Conservation (phyloP, 2,797 vertebrate genomes). For the Emys orbicularis region DNA sequence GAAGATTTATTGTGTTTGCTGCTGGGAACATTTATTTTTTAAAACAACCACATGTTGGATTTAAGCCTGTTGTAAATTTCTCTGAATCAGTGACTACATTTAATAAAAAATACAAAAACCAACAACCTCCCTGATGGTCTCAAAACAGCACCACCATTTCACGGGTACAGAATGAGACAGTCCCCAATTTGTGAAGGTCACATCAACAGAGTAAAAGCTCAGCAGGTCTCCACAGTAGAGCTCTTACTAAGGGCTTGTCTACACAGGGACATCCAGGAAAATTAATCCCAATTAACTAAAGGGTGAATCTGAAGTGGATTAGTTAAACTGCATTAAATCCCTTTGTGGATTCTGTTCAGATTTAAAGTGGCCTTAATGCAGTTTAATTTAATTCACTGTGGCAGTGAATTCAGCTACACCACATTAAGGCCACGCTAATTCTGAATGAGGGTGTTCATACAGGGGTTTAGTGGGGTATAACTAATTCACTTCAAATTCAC, state of each 20-base stretch:
- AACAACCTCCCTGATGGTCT: not conserved
- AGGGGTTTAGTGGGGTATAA: not conserved
- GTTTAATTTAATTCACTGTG: not conserved
- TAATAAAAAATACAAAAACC: not conserved
- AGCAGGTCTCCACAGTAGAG: fast-evolving
- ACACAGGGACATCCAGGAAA: not conserved
- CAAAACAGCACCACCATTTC: not conserved
- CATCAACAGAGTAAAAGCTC: fast-evolving
- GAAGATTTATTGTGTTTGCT: conserved; percentile 61
- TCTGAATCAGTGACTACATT: not conserved
- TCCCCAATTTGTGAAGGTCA: not conserved
- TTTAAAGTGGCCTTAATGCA: not conserved
- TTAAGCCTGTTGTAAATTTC: not conserved
- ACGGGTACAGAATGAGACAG: not conserved
- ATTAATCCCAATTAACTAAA: not conserved
- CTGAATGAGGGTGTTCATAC: not conserved
- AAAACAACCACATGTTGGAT: not conserved
- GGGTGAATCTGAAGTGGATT: not conserved
- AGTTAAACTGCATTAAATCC: no score
- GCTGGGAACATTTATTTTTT: not conserved
- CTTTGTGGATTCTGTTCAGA: not conserved
- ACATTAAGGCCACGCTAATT: not conserved
- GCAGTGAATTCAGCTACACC: not conserved
- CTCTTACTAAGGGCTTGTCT: not conserved
- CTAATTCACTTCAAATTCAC: not conserved